A percentile compares a stretch with the other conserved stretches of the same genome.
Conservation (phyloP, 2,113 vertebrate species). For the Sinocyclocheilus rhinocerous region DNA sequence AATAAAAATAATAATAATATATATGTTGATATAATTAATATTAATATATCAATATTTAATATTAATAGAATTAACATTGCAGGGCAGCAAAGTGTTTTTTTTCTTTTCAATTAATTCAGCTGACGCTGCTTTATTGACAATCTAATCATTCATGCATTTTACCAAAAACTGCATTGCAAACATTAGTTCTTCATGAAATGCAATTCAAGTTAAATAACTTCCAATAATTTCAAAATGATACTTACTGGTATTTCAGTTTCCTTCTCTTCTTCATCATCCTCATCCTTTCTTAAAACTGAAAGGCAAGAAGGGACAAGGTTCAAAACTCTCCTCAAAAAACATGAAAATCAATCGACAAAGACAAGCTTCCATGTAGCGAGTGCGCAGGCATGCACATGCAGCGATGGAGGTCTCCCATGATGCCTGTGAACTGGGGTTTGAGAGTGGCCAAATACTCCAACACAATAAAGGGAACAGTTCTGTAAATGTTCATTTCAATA, state of each 20-base stretch:
- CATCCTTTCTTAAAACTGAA: constrained; percentile 55
- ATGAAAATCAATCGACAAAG: not conserved
- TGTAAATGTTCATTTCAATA: not conserved
- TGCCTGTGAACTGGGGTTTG: not conserved
- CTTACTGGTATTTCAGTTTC: not conserved
- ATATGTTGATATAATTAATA: too few relatives aligned
- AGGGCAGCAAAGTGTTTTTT: too few relatives aligned
- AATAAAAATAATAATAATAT: too few relatives aligned
- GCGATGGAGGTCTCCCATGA: constrained; percentile 7
- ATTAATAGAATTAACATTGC: too few relatives aligned
- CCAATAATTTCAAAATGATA: not conserved
- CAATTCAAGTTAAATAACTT: not conserved
- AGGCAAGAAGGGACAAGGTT: constrained; percentile 10
- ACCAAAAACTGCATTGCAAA: not conserved
- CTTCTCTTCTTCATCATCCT: constrained; percentile 24
- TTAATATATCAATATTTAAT: too few relatives aligned
- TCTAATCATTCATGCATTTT: not conserved
- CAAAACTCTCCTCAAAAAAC: constrained; percentile 4
- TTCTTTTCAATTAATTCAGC: too few relatives aligned
- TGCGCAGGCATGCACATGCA: constrained; percentile 52
- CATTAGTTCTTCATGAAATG: not conserved
- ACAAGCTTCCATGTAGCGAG: not conserved
- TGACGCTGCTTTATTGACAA: not conserved
- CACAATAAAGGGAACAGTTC: too few relatives aligned
- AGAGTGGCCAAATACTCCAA: not conserved